These are phyloP conservation scores for Dendropsophus ebraccatus DNA, from an alignment of 2,113 vertebrate species.

Conservation along the genomic window DNA sequence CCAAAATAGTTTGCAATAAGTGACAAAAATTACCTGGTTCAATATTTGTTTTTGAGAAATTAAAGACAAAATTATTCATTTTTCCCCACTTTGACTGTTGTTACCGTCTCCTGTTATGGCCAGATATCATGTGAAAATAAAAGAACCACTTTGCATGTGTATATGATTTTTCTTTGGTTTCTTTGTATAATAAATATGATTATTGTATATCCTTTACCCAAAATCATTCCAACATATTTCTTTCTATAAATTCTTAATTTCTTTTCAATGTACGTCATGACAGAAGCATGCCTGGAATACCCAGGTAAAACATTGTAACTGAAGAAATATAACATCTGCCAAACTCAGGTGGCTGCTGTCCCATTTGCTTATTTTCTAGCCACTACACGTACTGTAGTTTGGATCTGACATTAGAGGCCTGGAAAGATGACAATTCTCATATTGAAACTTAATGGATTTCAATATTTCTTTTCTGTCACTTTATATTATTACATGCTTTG, in stretches of 20 bases:
- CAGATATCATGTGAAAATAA: neutral
- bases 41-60: too few species aligned
- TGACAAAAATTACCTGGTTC: neutral
- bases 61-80: too few species aligned
- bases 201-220: neutral
- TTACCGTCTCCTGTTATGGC: neutral
- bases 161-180: neutral
- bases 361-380: slow-evolving; percentile 42
- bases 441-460: slow-evolving; percentile 49
- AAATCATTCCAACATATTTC: neutral
- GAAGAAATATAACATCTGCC: slow-evolving; percentile 35
- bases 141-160: neutral
- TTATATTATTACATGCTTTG: slow-evolving; percentile 46
- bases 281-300: neutral
- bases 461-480: slow-evolving; percentile 53
- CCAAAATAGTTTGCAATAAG: too few species aligned
- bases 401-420: slow-evolving; percentile 26
- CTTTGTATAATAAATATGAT: neutral
- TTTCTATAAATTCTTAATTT: neutral
- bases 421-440: slow-evolving; percentile 53
- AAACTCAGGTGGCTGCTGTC: slow-evolving; percentile 42
- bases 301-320: slow-evolving; percentile 24
- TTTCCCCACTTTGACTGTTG: too few species aligned
- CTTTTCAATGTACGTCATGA: neutral
- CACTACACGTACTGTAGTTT: slow-evolving; percentile 36